These are phyloP conservation scores for Gastracanthus pulcherrimus DNA, from an alignment of 2,888 invertebrate genomes.

Conservation along the genomic window DNA sequence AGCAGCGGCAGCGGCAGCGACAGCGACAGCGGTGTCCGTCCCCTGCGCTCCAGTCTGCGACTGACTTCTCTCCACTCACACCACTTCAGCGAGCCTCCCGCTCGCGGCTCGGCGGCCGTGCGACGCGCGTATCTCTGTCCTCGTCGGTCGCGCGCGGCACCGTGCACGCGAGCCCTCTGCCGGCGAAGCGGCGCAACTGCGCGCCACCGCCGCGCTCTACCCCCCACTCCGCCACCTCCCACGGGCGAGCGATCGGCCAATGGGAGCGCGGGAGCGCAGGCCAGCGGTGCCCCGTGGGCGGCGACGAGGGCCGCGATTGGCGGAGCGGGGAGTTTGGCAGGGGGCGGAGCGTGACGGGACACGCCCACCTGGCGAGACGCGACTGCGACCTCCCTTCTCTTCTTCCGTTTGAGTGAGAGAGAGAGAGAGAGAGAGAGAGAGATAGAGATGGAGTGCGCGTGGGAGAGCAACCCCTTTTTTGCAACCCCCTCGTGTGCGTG, in stretches of 20 bases:
- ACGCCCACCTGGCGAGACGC: background rate
- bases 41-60: constrained; percentile 77
- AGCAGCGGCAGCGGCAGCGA: no score
- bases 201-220: no score
- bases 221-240: constrained; percentile 36
- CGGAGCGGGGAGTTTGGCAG: background rate
- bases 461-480: constrained; percentile 5
- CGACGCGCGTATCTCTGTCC: constrained; percentile 56
- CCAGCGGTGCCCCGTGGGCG: constrained; percentile 50
- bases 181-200: constrained; percentile 76
- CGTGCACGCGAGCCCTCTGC: constrained; percentile 71
- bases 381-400: background rate
- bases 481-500: no score
- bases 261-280: background rate
- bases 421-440: background rate
- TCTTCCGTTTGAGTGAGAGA: background rate
- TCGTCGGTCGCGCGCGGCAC: constrained; percentile 76
- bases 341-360: background rate
- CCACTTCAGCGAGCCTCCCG: constrained; percentile 73
- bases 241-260: constrained; percentile 48
- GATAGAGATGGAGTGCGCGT: background rate
- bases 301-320: constrained; percentile 9
- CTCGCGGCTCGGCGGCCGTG: no score
- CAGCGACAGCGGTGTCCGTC: constrained; percentile 67
- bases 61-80: constrained; percentile 76